phyloP scores from a whole-genome alignment of 37 sponge, comb jelly and placozoan genomes.

The Diacarnus erythraeanus region DNA sequence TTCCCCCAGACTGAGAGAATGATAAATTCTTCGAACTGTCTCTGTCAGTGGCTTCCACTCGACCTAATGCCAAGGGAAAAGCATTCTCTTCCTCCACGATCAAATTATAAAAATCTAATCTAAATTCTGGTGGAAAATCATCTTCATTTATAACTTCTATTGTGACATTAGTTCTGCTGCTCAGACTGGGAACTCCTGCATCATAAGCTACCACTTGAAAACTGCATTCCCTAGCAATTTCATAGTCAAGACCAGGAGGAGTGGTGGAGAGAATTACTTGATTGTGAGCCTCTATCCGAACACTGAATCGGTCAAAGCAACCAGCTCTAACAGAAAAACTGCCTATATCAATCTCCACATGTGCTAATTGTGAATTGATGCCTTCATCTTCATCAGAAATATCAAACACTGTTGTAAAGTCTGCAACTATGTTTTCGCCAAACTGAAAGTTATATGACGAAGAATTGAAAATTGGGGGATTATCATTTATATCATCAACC shows the following conservation, averaged over 20 bases:
- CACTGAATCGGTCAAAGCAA: conserved; percentile 35
- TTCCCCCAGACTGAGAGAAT: not conserved
- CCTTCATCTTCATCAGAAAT: conserved; percentile 66
- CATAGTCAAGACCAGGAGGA: conserved; percentile 60
- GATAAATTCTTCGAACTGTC: conserved; percentile 30
- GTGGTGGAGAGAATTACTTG: conserved; percentile 5
- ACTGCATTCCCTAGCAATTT: not conserved
- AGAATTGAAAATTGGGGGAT: conserved; percentile 42
- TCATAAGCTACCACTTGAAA: conserved; percentile 47
- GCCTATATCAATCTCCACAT: conserved; percentile 12
- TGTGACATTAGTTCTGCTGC: conserved; percentile 20
- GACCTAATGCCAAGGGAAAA: conserved; percentile 23
- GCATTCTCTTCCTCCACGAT: conserved; percentile 53
- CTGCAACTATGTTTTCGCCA: conserved; percentile 22
- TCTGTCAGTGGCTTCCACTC: conserved; percentile 53
- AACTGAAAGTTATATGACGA: conserved; percentile 14
- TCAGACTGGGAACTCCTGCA: conserved; percentile 34
- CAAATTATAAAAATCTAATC: conserved; percentile 2
- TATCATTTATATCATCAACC: conserved; percentile 53
- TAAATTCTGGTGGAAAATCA: conserved; percentile 68
- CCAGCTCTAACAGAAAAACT: conserved; percentile 13
- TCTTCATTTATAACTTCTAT: conserved; percentile 48
- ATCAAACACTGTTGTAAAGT: conserved; percentile 15
- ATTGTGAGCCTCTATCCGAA: not conserved
- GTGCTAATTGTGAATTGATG: conserved; percentile 27